These are phyloP conservation scores for Magallana gigas DNA, from an alignment of 1,140 invertebrate species.

Conservation along the genomic window DNA sequence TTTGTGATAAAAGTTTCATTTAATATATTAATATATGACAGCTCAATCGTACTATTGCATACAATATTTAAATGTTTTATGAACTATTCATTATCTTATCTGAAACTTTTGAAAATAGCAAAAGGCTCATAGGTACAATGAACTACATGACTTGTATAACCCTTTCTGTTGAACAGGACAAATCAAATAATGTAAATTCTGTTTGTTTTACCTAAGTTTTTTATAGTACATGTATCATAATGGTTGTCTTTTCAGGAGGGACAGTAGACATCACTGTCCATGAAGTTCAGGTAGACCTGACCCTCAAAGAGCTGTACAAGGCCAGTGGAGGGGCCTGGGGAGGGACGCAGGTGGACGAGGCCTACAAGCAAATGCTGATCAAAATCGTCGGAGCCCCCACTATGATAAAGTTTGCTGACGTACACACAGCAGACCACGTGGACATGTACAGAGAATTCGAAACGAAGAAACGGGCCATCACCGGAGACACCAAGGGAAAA, in stretches of 20 bases:
- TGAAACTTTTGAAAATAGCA: no score
- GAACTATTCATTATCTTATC: no score
- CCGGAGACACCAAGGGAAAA: constrained; percentile 15
- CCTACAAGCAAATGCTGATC: constrained; percentile 50
- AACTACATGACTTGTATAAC: no score
- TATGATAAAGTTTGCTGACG: constrained; percentile 14
- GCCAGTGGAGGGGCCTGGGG: constrained; percentile 61
- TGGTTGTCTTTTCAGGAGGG: constrained; percentile 47
- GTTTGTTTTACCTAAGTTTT: no score
- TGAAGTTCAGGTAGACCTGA: constrained; percentile 41
- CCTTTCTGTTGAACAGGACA: no score
- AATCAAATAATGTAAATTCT: no score
- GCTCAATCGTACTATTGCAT: no score
- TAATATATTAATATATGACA: no score
- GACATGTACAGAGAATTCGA: constrained; percentile 64
- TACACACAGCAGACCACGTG: constrained; percentile 53
- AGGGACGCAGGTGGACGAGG: constrained; percentile 58
- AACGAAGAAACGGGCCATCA: constrained; percentile 56
- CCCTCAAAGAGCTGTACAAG: constrained; percentile 53
- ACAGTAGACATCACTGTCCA: constrained; percentile 61
- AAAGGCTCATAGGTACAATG: no score
- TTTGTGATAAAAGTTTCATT: no score
- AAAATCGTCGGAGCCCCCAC: constrained; percentile 47
- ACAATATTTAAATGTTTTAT: no score
- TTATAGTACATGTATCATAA: no score